Conservation (phyloP, 2,797 vertebrate species). For the Microtus californicus region DNA sequence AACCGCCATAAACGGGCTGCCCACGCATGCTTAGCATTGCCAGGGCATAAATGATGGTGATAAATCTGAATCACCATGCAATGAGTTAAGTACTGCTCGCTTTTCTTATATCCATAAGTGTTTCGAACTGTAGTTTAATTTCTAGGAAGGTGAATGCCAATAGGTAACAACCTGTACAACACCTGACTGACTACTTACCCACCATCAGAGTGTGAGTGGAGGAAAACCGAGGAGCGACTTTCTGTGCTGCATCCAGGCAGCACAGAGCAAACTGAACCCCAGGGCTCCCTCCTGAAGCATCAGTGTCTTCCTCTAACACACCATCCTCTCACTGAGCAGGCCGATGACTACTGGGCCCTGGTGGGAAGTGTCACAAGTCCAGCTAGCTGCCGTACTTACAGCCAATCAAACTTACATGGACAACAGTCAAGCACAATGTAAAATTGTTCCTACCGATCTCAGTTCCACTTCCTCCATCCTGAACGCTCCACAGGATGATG, state of each 20-base stretch:
- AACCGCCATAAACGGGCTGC: no score
- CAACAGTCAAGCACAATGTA: no score
- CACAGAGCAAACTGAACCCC: no score
- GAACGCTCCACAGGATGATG: constrained; percentile 98
- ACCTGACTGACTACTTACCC: not conserved
- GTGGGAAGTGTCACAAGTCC: not conserved
- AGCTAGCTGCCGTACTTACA: not conserved
- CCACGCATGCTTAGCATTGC: no score
- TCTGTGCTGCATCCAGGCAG: not conserved
- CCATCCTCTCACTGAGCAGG: fast-evolving
- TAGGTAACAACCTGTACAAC: not conserved
- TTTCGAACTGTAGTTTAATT: not conserved
- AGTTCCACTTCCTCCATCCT: constrained; percentile 96
- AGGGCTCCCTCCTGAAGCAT: not conserved
- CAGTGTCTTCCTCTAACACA: not conserved
- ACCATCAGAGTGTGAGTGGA: not conserved
- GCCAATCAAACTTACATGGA: fast-evolving
- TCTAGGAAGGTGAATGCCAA: not conserved
- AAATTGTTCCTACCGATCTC: constrained; percentile 92
- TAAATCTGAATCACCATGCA: not conserved
- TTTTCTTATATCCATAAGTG: not conserved
- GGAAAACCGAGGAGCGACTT: not conserved
- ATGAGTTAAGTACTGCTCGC: not conserved
- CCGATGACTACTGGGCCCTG: not conserved
- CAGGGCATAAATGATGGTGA: no score